Conservation (phyloP, 2,888 invertebrate genomes). For the Dolomedes plantarius region DNA sequence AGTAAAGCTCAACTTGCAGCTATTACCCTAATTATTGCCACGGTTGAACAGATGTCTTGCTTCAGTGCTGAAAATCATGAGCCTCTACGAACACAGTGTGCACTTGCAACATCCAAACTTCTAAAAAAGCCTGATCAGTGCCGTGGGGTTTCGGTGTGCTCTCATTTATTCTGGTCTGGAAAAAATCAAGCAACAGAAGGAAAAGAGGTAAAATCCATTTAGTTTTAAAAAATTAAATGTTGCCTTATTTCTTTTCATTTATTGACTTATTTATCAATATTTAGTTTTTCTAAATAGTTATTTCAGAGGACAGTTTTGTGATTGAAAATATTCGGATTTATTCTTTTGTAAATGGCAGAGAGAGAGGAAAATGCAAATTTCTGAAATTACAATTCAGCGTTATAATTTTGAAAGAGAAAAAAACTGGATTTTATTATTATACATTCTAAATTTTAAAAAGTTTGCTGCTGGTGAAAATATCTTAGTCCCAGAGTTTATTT, state of each 20-base stretch:
- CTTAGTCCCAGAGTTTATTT: too few species aligned
- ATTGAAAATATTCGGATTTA: too few species aligned
- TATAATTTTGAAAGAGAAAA: too few species aligned
- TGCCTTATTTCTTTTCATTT: too few species aligned
- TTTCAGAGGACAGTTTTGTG: too few species aligned
- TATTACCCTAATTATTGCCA: constrained; percentile 95
- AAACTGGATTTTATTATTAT: too few species aligned
- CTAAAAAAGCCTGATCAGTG: constrained; percentile 99
- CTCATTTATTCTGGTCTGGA: constrained; percentile 98
- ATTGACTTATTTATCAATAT: not conserved
- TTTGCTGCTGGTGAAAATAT: too few species aligned
- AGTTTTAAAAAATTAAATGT: too few species aligned
- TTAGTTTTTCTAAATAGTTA: not conserved
- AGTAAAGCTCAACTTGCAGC: constrained; percentile 97
- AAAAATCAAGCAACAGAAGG: constrained; percentile 74
- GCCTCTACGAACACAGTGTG: constrained; percentile 96
- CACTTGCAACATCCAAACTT: constrained; percentile 94
- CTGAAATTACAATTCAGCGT: too few species aligned
- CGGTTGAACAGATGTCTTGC: constrained; percentile 95
- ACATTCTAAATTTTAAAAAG: too few species aligned
- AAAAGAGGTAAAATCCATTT: constrained; percentile 73
- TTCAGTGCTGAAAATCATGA: constrained; percentile 98
- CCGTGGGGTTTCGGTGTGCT: constrained; percentile 92
- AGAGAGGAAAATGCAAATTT: too few species aligned
- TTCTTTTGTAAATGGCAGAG: too few species aligned